These are phyloP conservation scores for Heliconius hortense DNA, from an alignment of 2,888 invertebrate genomes.

Conservation along the genomic window DNA sequence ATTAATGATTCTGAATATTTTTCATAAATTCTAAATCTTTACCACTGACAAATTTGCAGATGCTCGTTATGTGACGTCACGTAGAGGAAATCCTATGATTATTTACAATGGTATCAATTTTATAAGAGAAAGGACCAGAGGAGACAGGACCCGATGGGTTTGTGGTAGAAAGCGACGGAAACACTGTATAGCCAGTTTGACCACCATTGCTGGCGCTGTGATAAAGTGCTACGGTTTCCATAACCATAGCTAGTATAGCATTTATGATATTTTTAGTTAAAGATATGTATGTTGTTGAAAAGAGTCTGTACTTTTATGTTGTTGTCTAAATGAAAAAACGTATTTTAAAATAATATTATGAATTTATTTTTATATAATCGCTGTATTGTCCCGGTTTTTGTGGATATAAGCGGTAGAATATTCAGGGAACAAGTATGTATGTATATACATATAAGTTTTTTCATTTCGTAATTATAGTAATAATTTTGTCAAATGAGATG, in stretches of 20 bases:
- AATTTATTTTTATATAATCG: slow-evolving; percentile 4
- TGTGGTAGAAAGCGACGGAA: slow-evolving; percentile 63
- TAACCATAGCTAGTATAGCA: slow-evolving; percentile 62
- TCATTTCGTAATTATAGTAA: neutral
- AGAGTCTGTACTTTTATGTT: slow-evolving; percentile 5
- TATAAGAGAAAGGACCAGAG: slow-evolving; percentile 59
- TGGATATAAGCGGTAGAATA: neutral
- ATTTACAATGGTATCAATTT: slow-evolving; percentile 62
- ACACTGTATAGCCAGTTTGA: slow-evolving; percentile 63
- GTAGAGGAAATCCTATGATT: slow-evolving; percentile 69
- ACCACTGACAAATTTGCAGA: slow-evolving; percentile 46
- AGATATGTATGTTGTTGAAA: slow-evolving; percentile 25
- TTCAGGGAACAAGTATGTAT: neutral
- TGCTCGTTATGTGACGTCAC: slow-evolving; percentile 56
- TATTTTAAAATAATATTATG: neutral
- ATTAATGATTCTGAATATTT: neutral
- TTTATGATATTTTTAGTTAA: slow-evolving; percentile 22
- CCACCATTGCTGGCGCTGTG: slow-evolving; percentile 56
- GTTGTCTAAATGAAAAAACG: neutral
- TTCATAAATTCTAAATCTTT: slow-evolving; percentile 13
- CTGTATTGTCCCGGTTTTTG: neutral
- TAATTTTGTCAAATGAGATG: neutral
- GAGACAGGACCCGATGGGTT: slow-evolving; percentile 62
- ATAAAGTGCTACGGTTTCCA: slow-evolving; percentile 60
- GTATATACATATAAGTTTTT: neutral